These are phyloP conservation scores for Pardalotus punctatus DNA, from an alignment of 2,113 vertebrate genomes.

Conservation along the genomic window DNA sequence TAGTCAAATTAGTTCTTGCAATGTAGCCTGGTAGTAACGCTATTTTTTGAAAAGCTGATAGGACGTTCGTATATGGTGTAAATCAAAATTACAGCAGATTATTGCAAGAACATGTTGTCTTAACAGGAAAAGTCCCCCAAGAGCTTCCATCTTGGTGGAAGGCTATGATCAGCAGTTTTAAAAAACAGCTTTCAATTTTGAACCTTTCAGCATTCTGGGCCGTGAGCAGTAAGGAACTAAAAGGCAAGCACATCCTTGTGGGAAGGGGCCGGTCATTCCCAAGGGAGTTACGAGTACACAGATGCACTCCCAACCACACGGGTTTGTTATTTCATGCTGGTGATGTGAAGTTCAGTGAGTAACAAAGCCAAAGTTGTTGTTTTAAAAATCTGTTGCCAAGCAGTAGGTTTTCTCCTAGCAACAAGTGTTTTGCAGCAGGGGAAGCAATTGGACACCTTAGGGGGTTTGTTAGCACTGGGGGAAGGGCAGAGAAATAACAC, in stretches of 20 bases:
- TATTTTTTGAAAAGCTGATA: background rate
- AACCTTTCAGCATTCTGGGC: background rate
- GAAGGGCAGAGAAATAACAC: background rate
- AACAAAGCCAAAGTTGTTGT: conserved; percentile 43
- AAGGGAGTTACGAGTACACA: background rate
- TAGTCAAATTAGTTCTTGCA: background rate
- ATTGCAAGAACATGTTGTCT: background rate
- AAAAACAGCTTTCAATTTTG: background rate
- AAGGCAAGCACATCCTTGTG: background rate
- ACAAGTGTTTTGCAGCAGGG: conserved; percentile 46
- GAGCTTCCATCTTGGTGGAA: background rate
- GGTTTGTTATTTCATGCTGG: background rate
- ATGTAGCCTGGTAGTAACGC: background rate
- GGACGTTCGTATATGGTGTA: background rate
- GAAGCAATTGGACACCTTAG: conserved; percentile 29
- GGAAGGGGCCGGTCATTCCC: background rate
- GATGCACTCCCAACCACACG: background rate
- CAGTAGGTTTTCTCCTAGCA: conserved; percentile 53
- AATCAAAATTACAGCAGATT: background rate
- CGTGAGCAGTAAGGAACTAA: background rate
- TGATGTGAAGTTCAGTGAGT: conserved; percentile 5
- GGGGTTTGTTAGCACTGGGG: background rate
- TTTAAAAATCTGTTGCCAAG: conserved; percentile 52
- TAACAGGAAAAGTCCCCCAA: background rate
- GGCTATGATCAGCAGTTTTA: background rate